phyloP scores from a whole-genome alignment of 2,888 invertebrate genomes.

The Aphrophora alni region DNA sequence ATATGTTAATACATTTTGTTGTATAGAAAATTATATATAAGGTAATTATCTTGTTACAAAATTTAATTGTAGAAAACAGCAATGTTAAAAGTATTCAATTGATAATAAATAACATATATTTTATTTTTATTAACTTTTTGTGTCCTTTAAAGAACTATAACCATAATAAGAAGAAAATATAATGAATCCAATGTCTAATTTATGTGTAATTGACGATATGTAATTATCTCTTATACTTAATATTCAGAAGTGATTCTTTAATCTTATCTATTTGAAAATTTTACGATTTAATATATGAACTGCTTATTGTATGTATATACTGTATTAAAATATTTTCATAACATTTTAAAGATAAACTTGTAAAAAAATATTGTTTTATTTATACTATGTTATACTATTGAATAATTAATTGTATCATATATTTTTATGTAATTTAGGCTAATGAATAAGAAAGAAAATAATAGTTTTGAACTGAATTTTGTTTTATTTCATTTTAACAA shows the following conservation, averaged over 20 bases:
- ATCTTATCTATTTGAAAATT: not conserved
- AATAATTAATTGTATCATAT: not conserved
- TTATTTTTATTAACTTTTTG: too few relatives aligned
- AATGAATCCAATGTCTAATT: too few relatives aligned
- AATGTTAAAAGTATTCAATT: too few relatives aligned
- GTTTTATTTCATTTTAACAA: not conserved
- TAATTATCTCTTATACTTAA: too few relatives aligned
- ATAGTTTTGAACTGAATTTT: not conserved
- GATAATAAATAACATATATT: too few relatives aligned
- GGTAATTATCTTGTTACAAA: not conserved
- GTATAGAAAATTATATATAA: not conserved
- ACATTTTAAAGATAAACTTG: not conserved
- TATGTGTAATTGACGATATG: too few relatives aligned
- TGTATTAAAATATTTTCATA: not conserved
- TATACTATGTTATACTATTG: not conserved
- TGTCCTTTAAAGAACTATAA: too few relatives aligned
- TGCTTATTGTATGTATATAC: not conserved
- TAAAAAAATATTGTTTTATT: not conserved
- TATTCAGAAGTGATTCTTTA: too few relatives aligned
- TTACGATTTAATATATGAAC: not conserved
- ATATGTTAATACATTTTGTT: not conserved
- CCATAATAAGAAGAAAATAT: too few relatives aligned
- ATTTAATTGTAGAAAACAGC: not conserved
- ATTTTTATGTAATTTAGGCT: not conserved
- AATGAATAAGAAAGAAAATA: not conserved